Base-by-base conservation (phyloP, 2,113 vertebrate genomes). In the Zapornia atra region DNA sequence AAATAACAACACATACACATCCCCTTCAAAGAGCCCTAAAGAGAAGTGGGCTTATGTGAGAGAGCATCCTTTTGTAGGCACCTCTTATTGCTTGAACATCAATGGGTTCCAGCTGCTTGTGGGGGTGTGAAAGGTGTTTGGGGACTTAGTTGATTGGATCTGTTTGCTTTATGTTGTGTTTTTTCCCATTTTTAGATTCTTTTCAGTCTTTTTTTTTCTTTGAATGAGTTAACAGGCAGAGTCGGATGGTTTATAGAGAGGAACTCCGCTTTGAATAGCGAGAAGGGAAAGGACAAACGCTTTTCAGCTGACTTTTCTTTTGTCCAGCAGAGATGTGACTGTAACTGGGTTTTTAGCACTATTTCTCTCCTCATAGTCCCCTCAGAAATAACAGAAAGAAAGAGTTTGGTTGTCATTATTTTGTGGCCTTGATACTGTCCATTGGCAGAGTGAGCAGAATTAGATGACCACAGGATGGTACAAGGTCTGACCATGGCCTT, bases 101-200 rank as follows among this genome's bases (percentile, higher is more conserved):
- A 8, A 68, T 54, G 80, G 71, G 16, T 54, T 90, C 68, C 90
- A 98, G 95, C 94, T 96, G 91, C 81, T 82, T 44, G 68, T 12
- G 21, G 66, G 79, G 10, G 9, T 46, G 26, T 11, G 34, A 40
- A 80, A 95, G 33, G 42, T 57, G 14, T 84, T 59, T 42, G 26
- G 15, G 26, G 82, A 21, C 44, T 48, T n/a, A 15, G 2, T 12
- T 64, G 42, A 4, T 36, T 40, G 17, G 9, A 17, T 78, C 44
- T 64, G 6, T 69, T 88, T 56, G 4, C 46, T 76, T 79, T 53
- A 20, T 9, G 8, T 15, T 61, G 8, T 28, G 18, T 2, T 48
- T 33, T 33, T 5, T 1, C 17, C 15, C 12, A 2, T 31, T 53
- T 61, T 82, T 75, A 31, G 31, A 4, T n/a, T 68, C 12, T 79